These are phyloP conservation scores for Ophonus ardosiacus DNA, from an alignment of 2,888 invertebrate species.

Conservation along the genomic window DNA sequence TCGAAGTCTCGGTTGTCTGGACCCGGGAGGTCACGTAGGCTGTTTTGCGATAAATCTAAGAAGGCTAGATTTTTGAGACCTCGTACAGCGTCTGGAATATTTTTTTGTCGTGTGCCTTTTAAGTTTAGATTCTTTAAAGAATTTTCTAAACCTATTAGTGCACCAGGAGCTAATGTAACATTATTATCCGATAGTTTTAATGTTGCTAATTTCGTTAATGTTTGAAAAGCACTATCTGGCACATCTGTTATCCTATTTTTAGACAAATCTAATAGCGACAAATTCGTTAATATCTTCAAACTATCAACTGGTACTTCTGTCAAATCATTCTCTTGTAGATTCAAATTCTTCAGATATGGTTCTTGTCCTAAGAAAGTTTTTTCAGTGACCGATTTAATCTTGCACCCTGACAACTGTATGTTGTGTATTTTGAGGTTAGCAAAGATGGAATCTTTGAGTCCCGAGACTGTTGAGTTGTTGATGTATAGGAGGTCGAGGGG, in stretches of 20 bases:
- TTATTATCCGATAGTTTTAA: slow-evolving; percentile 93
- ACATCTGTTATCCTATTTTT: slow-evolving; percentile 87
- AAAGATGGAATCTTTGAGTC: slow-evolving; percentile 83
- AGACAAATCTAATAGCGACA: slow-evolving; percentile 90
- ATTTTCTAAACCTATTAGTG: slow-evolving; percentile 88
- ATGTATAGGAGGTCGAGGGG: slow-evolving; percentile 91
- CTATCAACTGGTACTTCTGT: slow-evolving; percentile 87
- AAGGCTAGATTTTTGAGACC: slow-evolving; percentile 90
- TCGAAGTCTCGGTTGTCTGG: slow-evolving; percentile 84
- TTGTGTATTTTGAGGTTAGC: slow-evolving; percentile 86
- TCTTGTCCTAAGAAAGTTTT: slow-evolving; percentile 92
- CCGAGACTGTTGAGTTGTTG: slow-evolving; percentile 89
- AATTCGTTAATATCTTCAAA: slow-evolving; percentile 81
- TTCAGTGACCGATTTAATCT: slow-evolving; percentile 83
- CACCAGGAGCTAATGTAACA: slow-evolving; percentile 83
- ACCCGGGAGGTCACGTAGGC: slow-evolving; percentile 88
- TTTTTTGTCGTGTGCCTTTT: slow-evolving; percentile 90
- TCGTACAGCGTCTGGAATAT: slow-evolving; percentile 87
- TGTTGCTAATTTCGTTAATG: slow-evolving; percentile 85
- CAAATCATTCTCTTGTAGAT: slow-evolving; percentile 90
- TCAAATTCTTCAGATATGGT: slow-evolving; percentile 87
- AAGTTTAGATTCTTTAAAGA: slow-evolving; percentile 92
- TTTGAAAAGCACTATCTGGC: slow-evolving; percentile 86
- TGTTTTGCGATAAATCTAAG: slow-evolving; percentile 92
- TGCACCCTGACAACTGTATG: slow-evolving; percentile 90